A percentile compares a stretch with the other conserved stretches of the same genome.
Conservation (phyloP, 2,888 invertebrate genomes). For the Lasioglossum leucozonium region DNA sequence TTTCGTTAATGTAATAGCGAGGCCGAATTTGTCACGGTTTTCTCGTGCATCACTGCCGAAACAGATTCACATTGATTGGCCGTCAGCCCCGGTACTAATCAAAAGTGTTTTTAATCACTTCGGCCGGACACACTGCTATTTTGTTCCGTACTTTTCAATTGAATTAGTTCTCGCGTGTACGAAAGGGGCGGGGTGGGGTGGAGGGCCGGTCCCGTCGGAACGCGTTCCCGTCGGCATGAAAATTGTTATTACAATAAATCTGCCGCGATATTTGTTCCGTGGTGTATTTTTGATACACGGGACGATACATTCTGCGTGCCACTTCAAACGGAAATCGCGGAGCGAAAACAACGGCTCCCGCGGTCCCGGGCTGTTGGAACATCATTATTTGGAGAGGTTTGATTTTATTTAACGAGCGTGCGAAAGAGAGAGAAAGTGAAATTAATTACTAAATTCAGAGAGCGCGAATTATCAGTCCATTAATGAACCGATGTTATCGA, state of each 20-base stretch:
- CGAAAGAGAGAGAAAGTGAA: background rate
- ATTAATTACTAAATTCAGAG: background rate
- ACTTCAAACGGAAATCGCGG: slow-evolving; percentile 17
- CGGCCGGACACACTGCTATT: background rate
- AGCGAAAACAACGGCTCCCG: background rate
- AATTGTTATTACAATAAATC: slow-evolving; percentile 55
- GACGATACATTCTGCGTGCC: slow-evolving; percentile 35
- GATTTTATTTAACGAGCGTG: background rate
- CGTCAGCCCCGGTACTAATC: slow-evolving; percentile 27
- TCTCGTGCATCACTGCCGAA: background rate
- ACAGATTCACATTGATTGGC: slow-evolving; percentile 2
- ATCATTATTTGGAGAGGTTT: slow-evolving; percentile 26
- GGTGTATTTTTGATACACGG: slow-evolving; percentile 19
- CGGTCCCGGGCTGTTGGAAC: background rate
- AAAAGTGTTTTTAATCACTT: slow-evolving; percentile 45
- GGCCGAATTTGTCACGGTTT: background rate
- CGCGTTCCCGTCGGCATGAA: slow-evolving; percentile 10
- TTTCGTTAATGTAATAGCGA: slow-evolving; percentile 27
- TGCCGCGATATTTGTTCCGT: slow-evolving; percentile 22
- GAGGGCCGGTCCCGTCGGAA: background rate
- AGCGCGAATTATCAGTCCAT: background rate
- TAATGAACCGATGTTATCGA: background rate
- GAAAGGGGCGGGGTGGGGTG: background rate
- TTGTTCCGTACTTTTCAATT: slow-evolving; percentile 35
- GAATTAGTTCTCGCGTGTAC: slow-evolving; percentile 31